Percentiles rank a stretch among this genome's conserved stretches.
Conservation (phyloP, 2,113 vertebrate genomes). For the Phyllostomus hastatus region DNA sequence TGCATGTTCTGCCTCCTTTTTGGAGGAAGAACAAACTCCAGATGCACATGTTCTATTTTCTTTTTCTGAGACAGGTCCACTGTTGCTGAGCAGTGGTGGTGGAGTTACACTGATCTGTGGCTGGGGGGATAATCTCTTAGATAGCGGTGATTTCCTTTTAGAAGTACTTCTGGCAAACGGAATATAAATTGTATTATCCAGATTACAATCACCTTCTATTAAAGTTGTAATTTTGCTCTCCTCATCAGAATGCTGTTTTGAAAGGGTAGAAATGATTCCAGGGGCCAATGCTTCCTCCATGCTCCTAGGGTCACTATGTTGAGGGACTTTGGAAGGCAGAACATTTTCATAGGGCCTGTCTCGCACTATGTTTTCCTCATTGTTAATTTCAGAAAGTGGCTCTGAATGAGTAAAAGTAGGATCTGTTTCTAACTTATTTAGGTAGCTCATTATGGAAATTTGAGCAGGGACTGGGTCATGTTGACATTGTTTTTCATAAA, state of each 20-base stretch:
- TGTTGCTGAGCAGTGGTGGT: background rate
- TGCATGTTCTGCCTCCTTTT: constrained; percentile 7
- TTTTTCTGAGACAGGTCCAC: constrained; percentile 44
- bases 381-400: constrained; percentile 19
- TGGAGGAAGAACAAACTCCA: background rate
- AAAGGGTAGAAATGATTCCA: background rate
- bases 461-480: constrained; percentile 70
- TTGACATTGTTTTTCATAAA: constrained; percentile 82
- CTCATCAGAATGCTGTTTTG: constrained; percentile 60
- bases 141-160: constrained; percentile 49
- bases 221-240: constrained; percentile 70
- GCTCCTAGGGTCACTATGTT: background rate
- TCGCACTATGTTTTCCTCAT: constrained; percentile 26
- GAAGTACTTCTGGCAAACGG: constrained; percentile 79
- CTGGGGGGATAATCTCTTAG: constrained; percentile 49
- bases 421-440: constrained; percentile 82
- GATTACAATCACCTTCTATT: constrained; percentile 63
- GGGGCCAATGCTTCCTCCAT: background rate
- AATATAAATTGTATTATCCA: constrained; percentile 81
- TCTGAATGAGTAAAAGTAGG: constrained; percentile 50
- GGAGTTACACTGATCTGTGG: background rate
- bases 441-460: constrained; percentile 83
- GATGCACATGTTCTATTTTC: constrained; percentile 53
- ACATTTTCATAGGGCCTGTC: constrained; percentile 47
- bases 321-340: constrained; percentile 49